Evolutionary conservation across 2,113 vertebrate species (phyloP).

Genomic region (Acanthisitta chloris): DNA sequence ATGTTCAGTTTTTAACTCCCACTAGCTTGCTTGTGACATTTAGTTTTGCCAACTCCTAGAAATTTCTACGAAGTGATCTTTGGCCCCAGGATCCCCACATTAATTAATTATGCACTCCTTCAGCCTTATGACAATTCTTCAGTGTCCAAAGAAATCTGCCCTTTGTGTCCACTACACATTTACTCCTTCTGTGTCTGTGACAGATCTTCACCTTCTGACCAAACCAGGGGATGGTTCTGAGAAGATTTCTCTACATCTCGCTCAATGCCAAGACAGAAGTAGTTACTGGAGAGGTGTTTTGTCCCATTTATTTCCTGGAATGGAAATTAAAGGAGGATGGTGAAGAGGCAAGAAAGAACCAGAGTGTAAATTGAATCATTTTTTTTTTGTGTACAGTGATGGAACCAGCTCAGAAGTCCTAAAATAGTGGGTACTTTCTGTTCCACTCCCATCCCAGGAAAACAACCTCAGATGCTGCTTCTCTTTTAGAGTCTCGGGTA

Average conservation of each 20-base stretch:
- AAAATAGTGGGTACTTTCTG: neutral
- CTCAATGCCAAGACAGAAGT: neutral
- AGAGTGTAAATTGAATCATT: neutral
- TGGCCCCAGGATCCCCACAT: neutral
- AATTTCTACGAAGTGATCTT: neutral
- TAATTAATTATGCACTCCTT: neutral
- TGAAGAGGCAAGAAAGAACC: neutral
- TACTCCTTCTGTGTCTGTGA: neutral
- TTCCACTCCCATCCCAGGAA: neutral
- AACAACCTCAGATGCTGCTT: neutral
- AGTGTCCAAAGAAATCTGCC: neutral
- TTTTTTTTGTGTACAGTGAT: neutral
- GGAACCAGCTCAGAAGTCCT: neutral
- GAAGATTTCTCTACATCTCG: neutral
- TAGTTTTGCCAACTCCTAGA: neutral
- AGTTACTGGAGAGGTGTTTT: neutral
- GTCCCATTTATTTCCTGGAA: neutral
- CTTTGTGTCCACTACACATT: neutral
- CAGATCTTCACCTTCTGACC: neutral
- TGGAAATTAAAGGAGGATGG: neutral
- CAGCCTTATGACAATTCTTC: neutral
- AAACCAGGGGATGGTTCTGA: neutral
- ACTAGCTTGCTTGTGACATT: slow-evolving; percentile 3
- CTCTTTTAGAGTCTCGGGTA: neutral
- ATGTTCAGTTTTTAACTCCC: neutral